Evolutionary conservation across 2,888 invertebrate species (phyloP).

Genomic region (Allophyes oxyacanthae): DNA sequence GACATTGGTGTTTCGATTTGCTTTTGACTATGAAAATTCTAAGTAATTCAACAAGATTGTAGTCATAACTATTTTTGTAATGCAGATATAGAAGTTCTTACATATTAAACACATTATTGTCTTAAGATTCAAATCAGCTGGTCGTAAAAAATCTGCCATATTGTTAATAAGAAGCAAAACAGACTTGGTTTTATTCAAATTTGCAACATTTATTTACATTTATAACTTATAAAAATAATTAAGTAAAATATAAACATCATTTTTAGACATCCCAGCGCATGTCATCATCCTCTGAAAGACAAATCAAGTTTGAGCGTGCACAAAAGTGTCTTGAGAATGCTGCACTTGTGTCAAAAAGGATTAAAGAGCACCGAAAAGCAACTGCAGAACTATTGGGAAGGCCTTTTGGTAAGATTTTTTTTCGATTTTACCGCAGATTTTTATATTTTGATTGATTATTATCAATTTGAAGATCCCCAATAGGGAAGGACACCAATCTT

Average conservation of each 20-base stretch:
- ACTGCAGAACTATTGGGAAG: slow-evolving; percentile 83
- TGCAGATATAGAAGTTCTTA: slow-evolving; percentile 1
- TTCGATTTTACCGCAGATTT: too few relatives aligned
- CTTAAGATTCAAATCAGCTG: slow-evolving; percentile 17
- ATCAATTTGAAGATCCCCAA: too few relatives aligned
- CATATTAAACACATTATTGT: slow-evolving; percentile 1
- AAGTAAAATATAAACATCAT: slow-evolving; percentile 1
- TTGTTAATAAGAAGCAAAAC: slow-evolving; percentile 7
- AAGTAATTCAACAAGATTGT: slow-evolving; percentile 41
- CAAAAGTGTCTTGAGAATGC: slow-evolving; percentile 87
- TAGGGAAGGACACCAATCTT: too few relatives aligned
- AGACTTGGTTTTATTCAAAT: not conserved
- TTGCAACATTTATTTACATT: slow-evolving; percentile 11
- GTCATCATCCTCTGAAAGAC: slow-evolving; percentile 80
- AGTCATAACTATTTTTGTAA: slow-evolving; percentile 17
- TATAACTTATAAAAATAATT: too few relatives aligned
- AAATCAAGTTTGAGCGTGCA: slow-evolving; percentile 83
- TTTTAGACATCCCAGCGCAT: slow-evolving; percentile 68
- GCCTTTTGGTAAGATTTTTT: slow-evolving; percentile 77
- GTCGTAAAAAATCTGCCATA: slow-evolving; percentile 20
- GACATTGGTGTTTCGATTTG: slow-evolving; percentile 40
- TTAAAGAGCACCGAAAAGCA: slow-evolving; percentile 86
- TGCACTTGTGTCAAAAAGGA: slow-evolving; percentile 84
- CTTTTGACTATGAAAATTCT: slow-evolving; percentile 34
- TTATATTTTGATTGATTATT: too few relatives aligned